phyloP scores from a whole-genome alignment of 2,797 vertebrate genomes.

The Acanthurus tractus region DNA sequence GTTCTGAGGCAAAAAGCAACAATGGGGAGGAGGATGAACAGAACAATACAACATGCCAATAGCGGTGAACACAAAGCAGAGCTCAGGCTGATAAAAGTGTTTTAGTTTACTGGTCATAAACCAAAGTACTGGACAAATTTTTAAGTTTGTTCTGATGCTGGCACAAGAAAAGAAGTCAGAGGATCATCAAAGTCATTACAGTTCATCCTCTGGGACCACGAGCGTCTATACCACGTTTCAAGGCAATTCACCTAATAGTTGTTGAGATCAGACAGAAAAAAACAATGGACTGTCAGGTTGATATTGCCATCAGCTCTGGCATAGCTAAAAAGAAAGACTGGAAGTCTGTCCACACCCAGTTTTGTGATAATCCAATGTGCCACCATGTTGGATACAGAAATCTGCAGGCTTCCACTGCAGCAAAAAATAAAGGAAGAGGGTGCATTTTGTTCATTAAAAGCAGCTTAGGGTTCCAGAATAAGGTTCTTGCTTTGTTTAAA shows the following conservation, averaged over 20 bases:
- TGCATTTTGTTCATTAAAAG: conserved; percentile 1
- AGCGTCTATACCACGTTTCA: too few relatives aligned
- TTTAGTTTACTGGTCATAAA: too few relatives aligned
- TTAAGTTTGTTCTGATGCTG: too few relatives aligned
- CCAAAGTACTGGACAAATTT: too few relatives aligned
- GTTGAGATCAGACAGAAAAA: conserved; percentile 1
- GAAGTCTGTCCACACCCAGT: background rate
- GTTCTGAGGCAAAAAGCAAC: too few relatives aligned
- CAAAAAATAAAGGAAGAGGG: background rate
- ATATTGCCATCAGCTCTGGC: background rate
- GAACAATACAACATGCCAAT: too few relatives aligned
- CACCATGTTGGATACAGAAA: background rate
- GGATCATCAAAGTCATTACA: too few relatives aligned
- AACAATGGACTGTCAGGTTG: background rate
- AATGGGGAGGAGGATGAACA: too few relatives aligned
- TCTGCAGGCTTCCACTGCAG: conserved; percentile 3
- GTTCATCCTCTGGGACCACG: too few relatives aligned
- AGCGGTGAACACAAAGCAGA: too few relatives aligned
- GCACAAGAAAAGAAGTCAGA: too few relatives aligned
- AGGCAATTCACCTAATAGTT: background rate
- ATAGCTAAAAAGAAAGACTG: conserved; percentile 5
- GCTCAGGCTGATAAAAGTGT: too few relatives aligned
- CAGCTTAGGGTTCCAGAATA: conserved; percentile 1
- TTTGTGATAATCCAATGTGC: background rate
- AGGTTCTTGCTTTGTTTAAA: background rate